phyloP scores from a whole-genome alignment of 2,797 vertebrate genomes.

The Enteromius afrohamiltoni region DNA sequence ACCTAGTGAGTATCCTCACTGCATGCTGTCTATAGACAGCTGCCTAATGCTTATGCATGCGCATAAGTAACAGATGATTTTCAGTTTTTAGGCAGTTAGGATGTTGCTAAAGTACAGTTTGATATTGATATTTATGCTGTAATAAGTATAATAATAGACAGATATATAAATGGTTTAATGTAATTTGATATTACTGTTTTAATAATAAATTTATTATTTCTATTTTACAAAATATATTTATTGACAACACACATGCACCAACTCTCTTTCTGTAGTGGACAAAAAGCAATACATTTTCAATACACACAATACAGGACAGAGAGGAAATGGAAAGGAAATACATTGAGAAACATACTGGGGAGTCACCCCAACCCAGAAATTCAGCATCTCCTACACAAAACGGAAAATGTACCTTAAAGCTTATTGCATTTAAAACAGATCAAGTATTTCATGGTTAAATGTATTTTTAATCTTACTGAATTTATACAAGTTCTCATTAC shows the following conservation, averaged over 20 bases:
- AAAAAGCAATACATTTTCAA: background rate
- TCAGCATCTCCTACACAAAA: background rate
- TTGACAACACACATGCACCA: background rate
- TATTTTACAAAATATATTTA: background rate
- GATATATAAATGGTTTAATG: background rate
- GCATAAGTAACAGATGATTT: background rate
- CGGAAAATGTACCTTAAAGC: background rate
- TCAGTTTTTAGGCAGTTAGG: background rate
- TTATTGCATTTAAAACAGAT: background rate
- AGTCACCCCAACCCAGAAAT: background rate
- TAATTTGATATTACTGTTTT: background rate
- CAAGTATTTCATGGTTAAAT: background rate
- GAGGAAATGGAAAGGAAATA: background rate
- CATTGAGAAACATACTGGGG: background rate
- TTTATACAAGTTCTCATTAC: background rate
- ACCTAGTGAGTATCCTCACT: background rate
- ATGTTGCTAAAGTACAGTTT: background rate
- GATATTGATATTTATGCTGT: background rate
- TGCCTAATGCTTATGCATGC: background rate
- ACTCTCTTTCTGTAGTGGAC: background rate
- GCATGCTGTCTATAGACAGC: background rate
- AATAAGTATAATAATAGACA: background rate
- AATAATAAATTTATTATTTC: background rate
- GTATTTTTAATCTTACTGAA: background rate
- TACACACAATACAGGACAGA: background rate